Conservation (phyloP, 1,140 invertebrate species). For the Lanistes nyassanus region DNA sequence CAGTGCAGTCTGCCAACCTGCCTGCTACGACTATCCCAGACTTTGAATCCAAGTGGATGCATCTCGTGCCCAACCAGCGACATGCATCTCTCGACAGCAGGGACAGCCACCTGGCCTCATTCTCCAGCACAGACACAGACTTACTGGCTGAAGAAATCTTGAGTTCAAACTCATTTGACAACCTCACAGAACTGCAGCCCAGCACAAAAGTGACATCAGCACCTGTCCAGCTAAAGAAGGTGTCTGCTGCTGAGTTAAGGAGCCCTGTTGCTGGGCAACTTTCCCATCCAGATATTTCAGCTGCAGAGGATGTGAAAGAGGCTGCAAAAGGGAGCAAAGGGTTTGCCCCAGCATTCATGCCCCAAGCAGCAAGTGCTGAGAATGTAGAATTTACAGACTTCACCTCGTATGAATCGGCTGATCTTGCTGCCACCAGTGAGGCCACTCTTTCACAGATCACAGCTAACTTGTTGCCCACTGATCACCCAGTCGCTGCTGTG, state of each 20-base stretch:
- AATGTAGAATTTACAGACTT: conserved; percentile 18
- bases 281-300: neutral
- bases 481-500: neutral
- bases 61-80: conserved; percentile 33
- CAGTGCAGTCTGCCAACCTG: conserved; percentile 12
- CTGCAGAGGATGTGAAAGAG: neutral
- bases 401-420: conserved; percentile 13
- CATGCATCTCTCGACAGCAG: conserved; percentile 15
- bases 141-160: neutral
- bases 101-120: neutral
- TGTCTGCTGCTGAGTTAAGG: neutral
- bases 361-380: conserved; percentile 1
- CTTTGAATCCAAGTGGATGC: conserved; percentile 54
- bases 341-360: neutral
- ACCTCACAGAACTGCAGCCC: conserved; percentile 4
- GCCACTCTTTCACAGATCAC: neutral
- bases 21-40: conserved; percentile 29
- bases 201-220: neutral
- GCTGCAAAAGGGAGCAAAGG: neutral
- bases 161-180: conserved; percentile 3
- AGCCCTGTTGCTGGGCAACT: neutral
- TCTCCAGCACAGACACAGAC: conserved; percentile 15
- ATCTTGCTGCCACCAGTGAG: neutral
- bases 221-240: neutral
- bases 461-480: neutral